phyloP scores from a whole-genome alignment of 2,888 invertebrate species.

The Drosophila affinis region DNA sequence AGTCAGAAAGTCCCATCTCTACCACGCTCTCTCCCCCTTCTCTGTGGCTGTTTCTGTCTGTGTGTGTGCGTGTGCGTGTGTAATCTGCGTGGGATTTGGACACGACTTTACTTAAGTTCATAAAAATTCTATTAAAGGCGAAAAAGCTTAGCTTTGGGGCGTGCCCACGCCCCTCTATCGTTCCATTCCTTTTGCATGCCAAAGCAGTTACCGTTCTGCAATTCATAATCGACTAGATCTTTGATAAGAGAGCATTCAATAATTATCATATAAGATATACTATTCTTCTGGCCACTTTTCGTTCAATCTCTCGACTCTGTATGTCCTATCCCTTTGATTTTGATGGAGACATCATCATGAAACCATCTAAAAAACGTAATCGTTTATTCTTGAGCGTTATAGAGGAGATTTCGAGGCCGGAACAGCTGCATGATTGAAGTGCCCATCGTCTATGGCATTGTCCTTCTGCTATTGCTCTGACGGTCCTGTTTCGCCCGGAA shows the following conservation, averaged over 20 bases:
- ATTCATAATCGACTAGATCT: constrained; percentile 34
- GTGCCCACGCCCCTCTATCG: neutral
- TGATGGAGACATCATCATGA: too few species aligned
- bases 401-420: constrained; percentile 13
- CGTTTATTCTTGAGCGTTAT: neutral
- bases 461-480: constrained; percentile 16
- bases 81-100: constrained; percentile 73
- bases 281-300: neutral
- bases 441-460: constrained; percentile 14
- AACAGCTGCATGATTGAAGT: constrained; percentile 34
- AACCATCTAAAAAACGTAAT: neutral
- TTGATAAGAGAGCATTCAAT: neutral
- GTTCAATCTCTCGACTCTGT: too few species aligned
- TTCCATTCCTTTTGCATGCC: constrained; percentile 27
- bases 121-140: constrained; percentile 76
- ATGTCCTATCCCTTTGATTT: too few species aligned
- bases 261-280: neutral
- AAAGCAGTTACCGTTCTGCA: constrained; percentile 23
- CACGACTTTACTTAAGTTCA: constrained; percentile 78
- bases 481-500: constrained; percentile 14
- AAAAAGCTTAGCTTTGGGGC: constrained; percentile 46
- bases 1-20: constrained; percentile 65
- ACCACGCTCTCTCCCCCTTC: neutral
- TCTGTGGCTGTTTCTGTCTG: constrained; percentile 12
- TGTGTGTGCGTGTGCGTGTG: constrained; percentile 44